Conservation (phyloP, 2,113 vertebrate genomes). For the Scolopax mira region DNA sequence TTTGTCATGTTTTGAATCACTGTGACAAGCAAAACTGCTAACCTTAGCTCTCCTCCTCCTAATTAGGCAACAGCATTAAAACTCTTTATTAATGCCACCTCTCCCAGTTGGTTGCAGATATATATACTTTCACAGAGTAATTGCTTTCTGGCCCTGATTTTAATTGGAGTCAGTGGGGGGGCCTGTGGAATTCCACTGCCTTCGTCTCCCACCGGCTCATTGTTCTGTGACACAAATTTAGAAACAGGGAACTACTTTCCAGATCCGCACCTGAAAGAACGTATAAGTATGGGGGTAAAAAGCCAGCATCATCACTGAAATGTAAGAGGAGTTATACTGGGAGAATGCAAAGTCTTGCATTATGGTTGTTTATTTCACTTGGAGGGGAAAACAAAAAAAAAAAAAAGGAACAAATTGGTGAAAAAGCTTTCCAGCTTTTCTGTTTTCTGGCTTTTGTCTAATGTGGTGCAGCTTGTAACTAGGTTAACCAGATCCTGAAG, state of each 20-base stretch:
- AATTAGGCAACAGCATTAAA: conserved; percentile 69
- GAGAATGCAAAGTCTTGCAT: background rate
- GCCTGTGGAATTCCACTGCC: conserved; percentile 1
- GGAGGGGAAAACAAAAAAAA: background rate
- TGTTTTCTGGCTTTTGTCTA: background rate
- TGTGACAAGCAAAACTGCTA: background rate
- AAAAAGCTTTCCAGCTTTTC: background rate
- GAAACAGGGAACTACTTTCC: background rate
- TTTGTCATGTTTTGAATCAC: background rate
- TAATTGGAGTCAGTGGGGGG: conserved; percentile 59
- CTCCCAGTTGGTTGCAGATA: conserved; percentile 23
- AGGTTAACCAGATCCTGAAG: background rate
- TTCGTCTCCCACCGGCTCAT: background rate
- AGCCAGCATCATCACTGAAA: background rate
- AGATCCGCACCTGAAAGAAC: background rate
- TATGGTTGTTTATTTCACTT: background rate
- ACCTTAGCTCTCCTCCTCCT: conserved; percentile 44
- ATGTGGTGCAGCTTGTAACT: background rate
- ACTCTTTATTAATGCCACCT: conserved; percentile 38
- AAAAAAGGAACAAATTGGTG: background rate
- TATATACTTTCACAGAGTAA: conserved; percentile 21
- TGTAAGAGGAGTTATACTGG: background rate
- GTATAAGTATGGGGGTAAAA: background rate
- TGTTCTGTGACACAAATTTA: conserved; percentile 5
- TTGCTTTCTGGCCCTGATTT: conserved; percentile 58